phyloP scores from a whole-genome alignment of 2,113 vertebrate genomes.

The Columba janthina region DNA sequence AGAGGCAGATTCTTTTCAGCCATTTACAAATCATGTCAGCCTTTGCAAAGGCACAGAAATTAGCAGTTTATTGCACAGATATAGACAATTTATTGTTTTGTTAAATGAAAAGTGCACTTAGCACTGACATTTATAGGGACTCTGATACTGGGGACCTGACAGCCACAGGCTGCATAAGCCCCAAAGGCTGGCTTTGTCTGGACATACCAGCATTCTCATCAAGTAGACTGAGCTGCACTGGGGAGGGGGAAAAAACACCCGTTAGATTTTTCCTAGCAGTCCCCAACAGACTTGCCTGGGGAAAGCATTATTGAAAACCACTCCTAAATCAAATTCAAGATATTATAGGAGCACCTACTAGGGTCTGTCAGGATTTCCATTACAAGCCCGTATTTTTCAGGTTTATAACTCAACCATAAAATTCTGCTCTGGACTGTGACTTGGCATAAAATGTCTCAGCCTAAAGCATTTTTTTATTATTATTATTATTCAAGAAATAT shows the following conservation, averaged over 20 bases:
- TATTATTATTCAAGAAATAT: conserved; percentile 57
- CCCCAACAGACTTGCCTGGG: conserved; percentile 45
- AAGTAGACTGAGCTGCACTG: background rate
- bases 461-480: conserved; percentile 33
- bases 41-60: background rate
- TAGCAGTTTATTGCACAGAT: background rate
- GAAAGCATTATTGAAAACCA: conserved; percentile 74
- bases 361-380: conserved; percentile 75
- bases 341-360: conserved; percentile 64
- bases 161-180: background rate
- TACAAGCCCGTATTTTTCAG: conserved; percentile 70
- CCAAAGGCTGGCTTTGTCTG: background rate
- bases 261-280: conserved; percentile 9
- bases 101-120: conserved; percentile 12
- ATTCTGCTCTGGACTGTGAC: conserved; percentile 49
- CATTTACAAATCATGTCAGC: background rate
- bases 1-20: background rate
- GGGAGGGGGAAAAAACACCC: background rate
- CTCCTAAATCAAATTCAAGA: conserved; percentile 75
- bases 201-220: conserved; percentile 6
- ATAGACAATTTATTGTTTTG: conserved; percentile 10
- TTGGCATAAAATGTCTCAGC: conserved; percentile 64
- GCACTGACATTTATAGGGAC: background rate
- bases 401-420: conserved; percentile 68
- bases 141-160: background rate